Evolutionary conservation across 1,140 invertebrate species (phyloP), one percentile per base, ranked within the genome.

Genomic region (Brachionus manjavacas): DNA sequence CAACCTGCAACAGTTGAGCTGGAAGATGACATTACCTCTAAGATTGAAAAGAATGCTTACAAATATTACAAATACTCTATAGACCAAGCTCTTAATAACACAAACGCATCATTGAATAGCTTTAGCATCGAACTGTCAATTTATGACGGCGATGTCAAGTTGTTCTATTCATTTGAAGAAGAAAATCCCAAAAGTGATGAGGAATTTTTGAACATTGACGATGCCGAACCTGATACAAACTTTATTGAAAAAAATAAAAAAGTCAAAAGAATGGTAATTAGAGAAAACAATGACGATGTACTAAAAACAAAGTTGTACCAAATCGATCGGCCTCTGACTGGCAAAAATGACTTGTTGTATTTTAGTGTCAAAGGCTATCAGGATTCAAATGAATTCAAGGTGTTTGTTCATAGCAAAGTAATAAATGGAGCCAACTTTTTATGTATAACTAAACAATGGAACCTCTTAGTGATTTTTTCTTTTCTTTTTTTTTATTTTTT

Each of bases 181-280:
- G 72, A 76, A 49, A 76, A 76, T 31, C 72, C 72, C 1, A 76
- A 76, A 49, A 49, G 41, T 28, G 31, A 76, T n/a, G 72, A 76
- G 4, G 72, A 76, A 25, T 76, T 76, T 76, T 25, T 76, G n/a
- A 52, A 2, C 41, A 23, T 14, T 46, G 25, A 49, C 20, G 46
- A 49, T 25, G 20, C 23, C 9, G 72, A 76, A 23, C n/a, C 39
- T n/a, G 72, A 76, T 76, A 25, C 16, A 25, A 76, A 76, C 52
- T 76, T 49, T 76, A 25, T 76, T 25, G 72, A 76, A 76, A 76
- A 49, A 76, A 28, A 6, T n/a, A 46, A 49, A 12, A 25, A 20
- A 25, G 14, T 49, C 6, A 76, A 35, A 49, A 20, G 39, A 25
- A 76, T 12, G 8, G 9, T 16, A 14, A 2, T 14, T 1, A 25